Evolutionary conservation across 2,888 invertebrate species (phyloP).

Genomic region (Scaeva pyrastri): DNA sequence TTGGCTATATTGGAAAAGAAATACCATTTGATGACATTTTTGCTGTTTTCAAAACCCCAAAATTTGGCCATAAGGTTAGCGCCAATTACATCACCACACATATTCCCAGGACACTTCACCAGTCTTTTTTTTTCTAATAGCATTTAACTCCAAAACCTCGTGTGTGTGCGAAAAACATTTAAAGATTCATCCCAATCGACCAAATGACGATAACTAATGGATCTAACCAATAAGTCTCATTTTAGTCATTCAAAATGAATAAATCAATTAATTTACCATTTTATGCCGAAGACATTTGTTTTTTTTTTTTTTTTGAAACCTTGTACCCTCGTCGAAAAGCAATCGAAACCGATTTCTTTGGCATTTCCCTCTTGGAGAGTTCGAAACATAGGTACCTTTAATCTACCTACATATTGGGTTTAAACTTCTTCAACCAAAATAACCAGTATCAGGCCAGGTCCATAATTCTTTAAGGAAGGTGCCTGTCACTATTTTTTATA

Average conservation of each 20-base stretch:
- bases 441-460: slow-evolving; percentile 53
- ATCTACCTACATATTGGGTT: not conserved
- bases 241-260: slow-evolving; percentile 71
- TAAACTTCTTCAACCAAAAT: slow-evolving; percentile 32
- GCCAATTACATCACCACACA: slow-evolving; percentile 70
- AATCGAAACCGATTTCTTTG: slow-evolving; percentile 59
- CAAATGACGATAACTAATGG: slow-evolving; percentile 72
- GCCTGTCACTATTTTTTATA: slow-evolving; percentile 35
- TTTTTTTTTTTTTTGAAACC: slow-evolving; percentile 32
- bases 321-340: slow-evolving; percentile 66
- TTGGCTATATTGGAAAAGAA: slow-evolving; percentile 18
- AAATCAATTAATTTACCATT: slow-evolving; percentile 74
- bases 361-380: slow-evolving; percentile 59
- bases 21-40: slow-evolving; percentile 53
- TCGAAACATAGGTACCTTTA: not conserved
- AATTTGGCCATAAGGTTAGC: slow-evolving; percentile 53
- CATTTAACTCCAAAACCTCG: slow-evolving; percentile 24
- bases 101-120: slow-evolving; percentile 71
- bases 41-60: slow-evolving; percentile 10
- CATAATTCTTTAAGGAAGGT: slow-evolving; percentile 29
- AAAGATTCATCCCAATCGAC: slow-evolving; percentile 47
- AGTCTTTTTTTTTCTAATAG: slow-evolving; percentile 39
- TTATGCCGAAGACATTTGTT: slow-evolving; percentile 39
- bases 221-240: slow-evolving; percentile 72
- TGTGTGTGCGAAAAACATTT: slow-evolving; percentile 44